A percentile compares a stretch with the other conserved stretches of the same genome.
These are phyloP conservation scores for Euproctis similis DNA, from an alignment of 2,888 invertebrate genomes.

Conservation along the genomic window DNA sequence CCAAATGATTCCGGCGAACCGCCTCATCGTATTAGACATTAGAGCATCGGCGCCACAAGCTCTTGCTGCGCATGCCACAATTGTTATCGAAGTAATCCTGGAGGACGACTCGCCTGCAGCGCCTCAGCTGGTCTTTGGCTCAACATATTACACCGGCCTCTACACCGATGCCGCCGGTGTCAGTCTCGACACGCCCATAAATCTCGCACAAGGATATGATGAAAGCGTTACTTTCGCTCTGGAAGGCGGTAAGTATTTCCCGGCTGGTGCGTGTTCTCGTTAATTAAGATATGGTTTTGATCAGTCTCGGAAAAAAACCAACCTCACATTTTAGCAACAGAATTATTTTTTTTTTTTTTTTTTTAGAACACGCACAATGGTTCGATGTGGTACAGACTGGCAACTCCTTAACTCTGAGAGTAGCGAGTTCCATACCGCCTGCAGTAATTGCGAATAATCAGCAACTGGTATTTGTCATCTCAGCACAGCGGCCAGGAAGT, in stretches of 20 bases:
- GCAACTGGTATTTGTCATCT: constrained; percentile 20
- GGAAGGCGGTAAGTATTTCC: constrained; percentile 25
- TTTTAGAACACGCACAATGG: constrained; percentile 1
- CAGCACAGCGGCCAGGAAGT: constrained; percentile 13
- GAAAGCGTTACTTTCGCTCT: constrained; percentile 22
- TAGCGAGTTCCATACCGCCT: constrained; percentile 7
- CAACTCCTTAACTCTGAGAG: not conserved
- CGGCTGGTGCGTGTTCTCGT: not conserved
- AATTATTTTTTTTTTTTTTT: no score
- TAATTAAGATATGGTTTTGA: no score
- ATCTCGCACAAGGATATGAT: constrained; percentile 25
- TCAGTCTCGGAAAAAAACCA: no score
- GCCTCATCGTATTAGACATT: constrained; percentile 17
- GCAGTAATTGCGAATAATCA: constrained; percentile 15
- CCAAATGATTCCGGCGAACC: constrained; percentile 13
- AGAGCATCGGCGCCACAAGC: constrained; percentile 16
- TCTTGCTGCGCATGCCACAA: constrained; percentile 15
- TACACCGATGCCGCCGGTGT: constrained; percentile 21
- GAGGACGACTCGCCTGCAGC: constrained; percentile 2
- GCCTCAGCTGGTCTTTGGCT: constrained; percentile 8
- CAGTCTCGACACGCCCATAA: constrained; percentile 18
- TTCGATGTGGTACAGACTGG: not conserved
- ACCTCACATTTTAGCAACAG: no score
- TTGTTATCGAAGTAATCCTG: constrained; percentile 16
- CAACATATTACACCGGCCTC: constrained; percentile 28